phyloP scores from a whole-genome alignment of 1,140 invertebrate species.

The Watersipora subatra region DNA sequence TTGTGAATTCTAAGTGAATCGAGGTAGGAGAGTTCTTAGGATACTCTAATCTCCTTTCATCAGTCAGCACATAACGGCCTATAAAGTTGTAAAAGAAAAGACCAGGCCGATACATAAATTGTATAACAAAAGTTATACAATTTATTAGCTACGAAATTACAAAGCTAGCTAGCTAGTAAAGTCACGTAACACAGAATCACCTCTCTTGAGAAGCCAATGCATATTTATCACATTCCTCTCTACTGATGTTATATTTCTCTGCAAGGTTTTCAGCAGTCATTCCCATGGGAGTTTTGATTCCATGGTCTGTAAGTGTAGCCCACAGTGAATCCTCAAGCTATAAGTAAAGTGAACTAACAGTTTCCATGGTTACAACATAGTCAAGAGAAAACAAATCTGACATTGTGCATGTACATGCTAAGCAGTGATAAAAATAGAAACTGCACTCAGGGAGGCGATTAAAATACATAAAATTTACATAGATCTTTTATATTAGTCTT shows the following conservation, averaged over 20 bases:
- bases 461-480: background rate
- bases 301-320: constrained; percentile 74
- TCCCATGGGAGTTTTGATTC: constrained; percentile 87
- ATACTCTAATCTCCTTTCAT: no score
- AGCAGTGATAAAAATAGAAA: background rate
- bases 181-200: constrained; percentile 55
- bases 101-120: no score
- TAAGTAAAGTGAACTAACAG: constrained; percentile 7
- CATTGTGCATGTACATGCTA: background rate
- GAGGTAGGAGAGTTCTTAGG: no score
- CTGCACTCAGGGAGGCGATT: background rate
- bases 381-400: background rate
- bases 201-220: constrained; percentile 58
- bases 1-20: no score
- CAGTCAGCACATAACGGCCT: no score
- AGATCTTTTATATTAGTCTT: background rate
- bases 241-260: constrained; percentile 68
- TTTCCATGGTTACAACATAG: background rate
- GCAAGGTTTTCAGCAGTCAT: constrained; percentile 94
- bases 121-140: no score
- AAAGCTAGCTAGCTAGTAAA: no score
- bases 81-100: no score
- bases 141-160: no score
- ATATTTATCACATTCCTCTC: constrained; percentile 77
- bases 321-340: constrained; percentile 82